Base-by-base conservation (phyloP, 2,113 vertebrate genomes). In the Plestiodon gilberti region DNA sequence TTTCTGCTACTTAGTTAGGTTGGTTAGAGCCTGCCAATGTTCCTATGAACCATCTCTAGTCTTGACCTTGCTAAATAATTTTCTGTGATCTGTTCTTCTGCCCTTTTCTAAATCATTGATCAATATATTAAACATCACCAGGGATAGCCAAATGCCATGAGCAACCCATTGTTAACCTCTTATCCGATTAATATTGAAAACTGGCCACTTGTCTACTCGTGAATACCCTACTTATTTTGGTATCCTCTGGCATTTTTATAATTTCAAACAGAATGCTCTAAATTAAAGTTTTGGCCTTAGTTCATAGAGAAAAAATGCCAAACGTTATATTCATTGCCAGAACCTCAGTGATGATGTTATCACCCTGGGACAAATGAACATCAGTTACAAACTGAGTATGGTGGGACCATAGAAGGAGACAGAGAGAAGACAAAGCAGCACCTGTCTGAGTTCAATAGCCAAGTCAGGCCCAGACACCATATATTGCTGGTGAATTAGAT, bases 181-280 rank as follows among this genome's bases (percentile, higher is more conserved):
- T 10, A 0, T n/a, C n/a, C 10, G 15, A 69, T 15, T 4, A 52
- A 0, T 0, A 22, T 7, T 79, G 30, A 85, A 89, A 88, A 86
- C 78, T 23, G 20, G 82, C 84, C 20, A 20, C 11, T 88, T 25
- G 71, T 77, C 75, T 59, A 81, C 67, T 10, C n/a, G 14, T 40
- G 75, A 82, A 74, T 85, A 80, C 84, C 83, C 89, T 89, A 86
- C 77, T 81, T 20, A 62, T 40, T 28, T 87, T 88, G 89, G 78
- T 9, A 1, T 52, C 33, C 62, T 61, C 74, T 64, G 70, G 83
- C 65, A 48, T 2, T 48, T 11, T 57, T 81, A 83, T 30, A 38
- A 40, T 61, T 83, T 61, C 70, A 62, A 13, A 15, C 38, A 40
- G 20, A 1, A 82, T 90, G 43, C 74, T 52, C 1, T 61, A 74